Conservation (phyloP, 1,140 invertebrate genomes). For the Aphelenchoides fujianensis region DNA sequence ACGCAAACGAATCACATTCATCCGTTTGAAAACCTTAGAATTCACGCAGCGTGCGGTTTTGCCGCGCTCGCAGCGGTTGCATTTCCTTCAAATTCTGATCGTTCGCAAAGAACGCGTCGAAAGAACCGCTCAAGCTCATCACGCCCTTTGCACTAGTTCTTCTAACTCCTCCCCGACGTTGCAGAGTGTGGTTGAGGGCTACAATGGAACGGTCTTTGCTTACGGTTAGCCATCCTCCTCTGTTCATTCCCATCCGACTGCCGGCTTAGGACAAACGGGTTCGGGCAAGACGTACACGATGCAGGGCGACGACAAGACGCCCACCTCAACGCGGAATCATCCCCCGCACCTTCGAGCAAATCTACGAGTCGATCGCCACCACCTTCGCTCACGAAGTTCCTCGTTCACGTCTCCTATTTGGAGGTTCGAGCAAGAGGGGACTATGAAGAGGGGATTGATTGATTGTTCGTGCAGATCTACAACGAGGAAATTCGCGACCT, state of each 20-base stretch:
- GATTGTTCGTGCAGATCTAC: slow-evolving; percentile 70
- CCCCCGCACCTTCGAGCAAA: slow-evolving; percentile 80
- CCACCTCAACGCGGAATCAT: slow-evolving; percentile 75
- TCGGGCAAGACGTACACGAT: slow-evolving; percentile 68
- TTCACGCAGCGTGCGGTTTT: no score
- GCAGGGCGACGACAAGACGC: slow-evolving; percentile 68
- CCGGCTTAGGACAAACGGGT: slow-evolving; percentile 64
- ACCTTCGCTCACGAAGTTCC: slow-evolving; percentile 76
- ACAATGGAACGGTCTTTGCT: slow-evolving; percentile 69
- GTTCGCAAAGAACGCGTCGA: no score
- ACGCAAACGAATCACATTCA: no score
- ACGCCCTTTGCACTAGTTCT: no score
- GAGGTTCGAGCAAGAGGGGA: slow-evolving; percentile 67
- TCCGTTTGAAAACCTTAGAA: no score
- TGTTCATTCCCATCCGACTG: background rate
- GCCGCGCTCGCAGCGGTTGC: no score
- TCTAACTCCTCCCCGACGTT: no score
- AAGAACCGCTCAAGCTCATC: no score
- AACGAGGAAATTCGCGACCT: slow-evolving; percentile 80
- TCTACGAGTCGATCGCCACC: slow-evolving; percentile 84
- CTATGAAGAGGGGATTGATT: no score
- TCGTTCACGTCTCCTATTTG: slow-evolving; percentile 83
- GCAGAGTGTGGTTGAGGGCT: slow-evolving; percentile 70
- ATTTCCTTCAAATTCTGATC: no score
- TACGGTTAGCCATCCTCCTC: slow-evolving; percentile 61